Evolutionary conservation across 2,113 vertebrate genomes (phyloP).

Genomic region (Athene cunicularia): DNA sequence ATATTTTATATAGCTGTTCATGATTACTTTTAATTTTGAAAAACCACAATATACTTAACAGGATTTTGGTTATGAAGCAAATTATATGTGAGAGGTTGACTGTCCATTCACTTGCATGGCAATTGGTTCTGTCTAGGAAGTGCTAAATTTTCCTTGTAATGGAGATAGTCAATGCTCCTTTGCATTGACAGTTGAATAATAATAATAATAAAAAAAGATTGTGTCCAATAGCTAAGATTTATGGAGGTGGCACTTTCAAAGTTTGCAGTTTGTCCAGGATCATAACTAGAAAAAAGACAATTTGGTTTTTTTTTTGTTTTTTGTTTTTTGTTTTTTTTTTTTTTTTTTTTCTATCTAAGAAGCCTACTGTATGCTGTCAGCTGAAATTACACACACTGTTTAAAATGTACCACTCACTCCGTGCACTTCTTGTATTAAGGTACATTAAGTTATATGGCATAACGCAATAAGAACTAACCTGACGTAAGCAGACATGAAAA

Average conservation of each 20-base stretch:
- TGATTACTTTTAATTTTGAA: not conserved
- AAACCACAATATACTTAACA: not conserved
- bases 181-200: not conserved
- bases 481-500: not conserved
- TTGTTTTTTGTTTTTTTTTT: not conserved
- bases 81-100: not conserved
- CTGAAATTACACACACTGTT: not conserved
- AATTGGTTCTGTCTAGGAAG: not conserved
- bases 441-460: not conserved
- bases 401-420: not conserved
- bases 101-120: not conserved
- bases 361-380: not conserved
- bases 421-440: not conserved
- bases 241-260: not conserved
- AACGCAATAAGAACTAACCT: slow-evolving; percentile 11
- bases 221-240: not conserved
- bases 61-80: not conserved
- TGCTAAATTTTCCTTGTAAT: not conserved
- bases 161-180: not conserved
- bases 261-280: not conserved
- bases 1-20: not conserved
- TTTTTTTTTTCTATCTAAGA: not conserved
- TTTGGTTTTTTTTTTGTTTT: not conserved
- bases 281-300: not conserved
- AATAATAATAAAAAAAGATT: not conserved